Evolutionary conservation across 2,113 vertebrate genomes (phyloP).

Genomic region (Merops nubicus): DNA sequence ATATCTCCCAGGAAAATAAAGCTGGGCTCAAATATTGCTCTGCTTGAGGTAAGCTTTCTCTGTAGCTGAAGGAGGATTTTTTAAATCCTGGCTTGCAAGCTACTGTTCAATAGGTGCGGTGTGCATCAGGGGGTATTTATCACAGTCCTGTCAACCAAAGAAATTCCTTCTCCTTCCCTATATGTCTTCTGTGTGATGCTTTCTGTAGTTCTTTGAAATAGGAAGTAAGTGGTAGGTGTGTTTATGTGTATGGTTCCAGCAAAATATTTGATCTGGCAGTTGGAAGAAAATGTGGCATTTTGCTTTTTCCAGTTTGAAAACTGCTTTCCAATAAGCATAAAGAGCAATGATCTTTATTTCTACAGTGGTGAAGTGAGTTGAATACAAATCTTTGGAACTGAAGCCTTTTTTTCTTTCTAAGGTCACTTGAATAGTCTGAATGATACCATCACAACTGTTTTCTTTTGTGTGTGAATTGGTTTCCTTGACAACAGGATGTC

Average conservation of each 20-base stretch:
- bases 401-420: conserved; percentile 64
- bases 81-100: neutral
- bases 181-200: neutral
- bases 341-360: conserved; percentile 67
- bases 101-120: neutral
- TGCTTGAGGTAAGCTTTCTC: neutral
- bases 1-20: neutral
- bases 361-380: conserved; percentile 48
- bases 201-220: neutral
- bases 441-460: conserved; percentile 70
- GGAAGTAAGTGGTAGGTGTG: conserved; percentile 19
- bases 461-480: conserved; percentile 72
- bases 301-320: conserved; percentile 52
- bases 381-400: conserved; percentile 60
- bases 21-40: neutral
- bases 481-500: conserved; percentile 77
- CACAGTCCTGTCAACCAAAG: neutral
- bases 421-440: conserved; percentile 75
- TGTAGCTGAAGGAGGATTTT: neutral
- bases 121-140: neutral
- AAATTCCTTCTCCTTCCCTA: neutral
- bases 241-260: neutral
- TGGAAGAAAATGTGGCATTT: conserved; percentile 50
- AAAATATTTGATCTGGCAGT: conserved; percentile 38
- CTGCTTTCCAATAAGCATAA: conserved; percentile 64